Conservation (phyloP, 2,113 vertebrate species). For the Drymodes brunneopygia region DNA sequence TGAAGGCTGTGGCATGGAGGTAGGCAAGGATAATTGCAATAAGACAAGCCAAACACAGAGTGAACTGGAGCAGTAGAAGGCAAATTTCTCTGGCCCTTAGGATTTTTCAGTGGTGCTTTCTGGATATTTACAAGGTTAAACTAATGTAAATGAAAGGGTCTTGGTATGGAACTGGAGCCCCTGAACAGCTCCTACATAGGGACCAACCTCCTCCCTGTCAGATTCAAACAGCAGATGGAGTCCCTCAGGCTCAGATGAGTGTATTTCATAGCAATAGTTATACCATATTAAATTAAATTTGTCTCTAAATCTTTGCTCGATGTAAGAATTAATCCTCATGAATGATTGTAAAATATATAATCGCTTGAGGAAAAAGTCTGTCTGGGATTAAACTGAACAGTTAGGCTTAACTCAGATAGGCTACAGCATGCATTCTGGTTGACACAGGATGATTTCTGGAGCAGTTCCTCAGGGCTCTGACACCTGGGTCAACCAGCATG, state of each 20-base stretch:
- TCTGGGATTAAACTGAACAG: background rate
- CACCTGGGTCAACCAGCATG: background rate
- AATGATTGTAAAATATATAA: slow-evolving; percentile 4
- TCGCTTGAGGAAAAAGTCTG: background rate
- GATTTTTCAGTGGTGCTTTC: background rate
- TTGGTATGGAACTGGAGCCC: background rate
- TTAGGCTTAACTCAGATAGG: background rate
- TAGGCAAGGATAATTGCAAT: background rate
- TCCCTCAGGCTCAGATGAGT: background rate
- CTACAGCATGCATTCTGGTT: background rate
- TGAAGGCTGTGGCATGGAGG: background rate
- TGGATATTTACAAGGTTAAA: background rate
- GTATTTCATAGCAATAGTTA: background rate
- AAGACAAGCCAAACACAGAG: background rate
- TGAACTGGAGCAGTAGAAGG: background rate
- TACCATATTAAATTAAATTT: background rate
- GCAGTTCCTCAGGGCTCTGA: background rate
- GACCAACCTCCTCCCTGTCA: background rate
- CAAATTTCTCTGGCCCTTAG: background rate
- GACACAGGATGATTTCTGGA: background rate
- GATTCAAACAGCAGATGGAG: background rate
- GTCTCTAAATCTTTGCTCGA: background rate
- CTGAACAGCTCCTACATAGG: background rate
- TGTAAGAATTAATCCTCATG: slow-evolving; percentile 3
- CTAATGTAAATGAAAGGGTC: background rate